Evolutionary conservation across 2,113 vertebrate species (phyloP).

Genomic region (Oplegnathus fasciatus): DNA sequence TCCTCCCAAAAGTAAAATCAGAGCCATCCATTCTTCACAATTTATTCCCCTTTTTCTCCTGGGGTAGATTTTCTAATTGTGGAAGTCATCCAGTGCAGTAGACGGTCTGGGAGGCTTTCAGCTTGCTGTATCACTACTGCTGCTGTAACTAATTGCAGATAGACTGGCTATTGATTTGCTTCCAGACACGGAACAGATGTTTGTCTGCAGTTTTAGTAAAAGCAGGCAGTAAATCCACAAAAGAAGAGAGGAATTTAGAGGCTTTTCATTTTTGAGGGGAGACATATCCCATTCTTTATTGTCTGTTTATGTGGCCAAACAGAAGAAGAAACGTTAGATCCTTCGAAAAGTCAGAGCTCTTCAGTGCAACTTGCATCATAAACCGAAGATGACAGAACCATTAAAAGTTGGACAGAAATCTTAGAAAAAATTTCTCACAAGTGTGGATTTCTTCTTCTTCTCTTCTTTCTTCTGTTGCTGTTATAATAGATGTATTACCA

Average conservation of each 20-base stretch:
- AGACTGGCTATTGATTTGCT: constrained; percentile 50
- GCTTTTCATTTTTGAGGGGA: background rate
- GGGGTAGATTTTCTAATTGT: background rate
- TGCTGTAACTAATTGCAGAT: constrained; percentile 59
- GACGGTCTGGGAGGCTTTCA: background rate
- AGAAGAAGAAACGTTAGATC: background rate
- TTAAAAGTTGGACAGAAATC: background rate
- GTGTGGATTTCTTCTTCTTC: background rate
- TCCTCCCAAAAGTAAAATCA: background rate
- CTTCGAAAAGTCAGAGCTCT: background rate
- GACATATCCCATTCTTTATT: background rate
- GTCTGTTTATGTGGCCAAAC: background rate
- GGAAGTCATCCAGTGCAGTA: constrained; percentile 26
- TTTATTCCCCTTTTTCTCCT: background rate
- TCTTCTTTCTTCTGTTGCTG: background rate
- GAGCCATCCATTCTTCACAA: background rate
- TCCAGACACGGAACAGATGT: constrained; percentile 54
- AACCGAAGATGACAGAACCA: background rate
- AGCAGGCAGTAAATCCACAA: constrained; percentile 22
- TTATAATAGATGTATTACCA: background rate
- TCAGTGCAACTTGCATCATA: background rate
- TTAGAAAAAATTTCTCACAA: background rate
- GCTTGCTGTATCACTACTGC: background rate
- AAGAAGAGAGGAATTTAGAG: constrained; percentile 19
- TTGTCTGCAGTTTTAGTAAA: constrained; percentile 45